phyloP scores from a whole-genome alignment of 2,797 vertebrate genomes.

The Rhinella marina region DNA sequence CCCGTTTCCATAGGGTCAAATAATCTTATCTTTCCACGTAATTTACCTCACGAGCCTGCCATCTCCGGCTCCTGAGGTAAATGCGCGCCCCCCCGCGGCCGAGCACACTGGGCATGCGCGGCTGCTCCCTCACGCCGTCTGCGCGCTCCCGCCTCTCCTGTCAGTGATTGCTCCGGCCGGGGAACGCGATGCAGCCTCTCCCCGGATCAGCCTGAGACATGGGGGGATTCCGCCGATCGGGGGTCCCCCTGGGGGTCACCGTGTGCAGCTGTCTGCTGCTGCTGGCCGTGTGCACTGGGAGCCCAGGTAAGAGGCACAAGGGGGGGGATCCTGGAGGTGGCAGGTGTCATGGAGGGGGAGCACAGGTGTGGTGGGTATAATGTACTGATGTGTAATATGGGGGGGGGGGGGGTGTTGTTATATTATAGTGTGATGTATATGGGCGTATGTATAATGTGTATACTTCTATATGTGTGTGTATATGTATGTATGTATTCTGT shows the following conservation, averaged over 20 bases:
- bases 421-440: too few species aligned
- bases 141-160: conserved; percentile 30
- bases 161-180: conserved; percentile 20
- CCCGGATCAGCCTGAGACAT: conserved; percentile 43
- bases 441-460: neutral
- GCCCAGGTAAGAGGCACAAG: conserved; percentile 30
- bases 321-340: neutral
- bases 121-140: neutral
- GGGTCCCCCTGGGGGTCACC: conserved; percentile 9
- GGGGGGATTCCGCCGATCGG: conserved; percentile 26
- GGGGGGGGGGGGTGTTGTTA: neutral
- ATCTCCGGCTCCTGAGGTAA: neutral
- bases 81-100: neutral
- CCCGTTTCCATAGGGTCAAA: neutral
- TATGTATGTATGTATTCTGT: neutral
- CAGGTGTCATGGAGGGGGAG: neutral
- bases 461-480: neutral
- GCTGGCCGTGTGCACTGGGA: neutral
- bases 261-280: conserved; percentile 41
- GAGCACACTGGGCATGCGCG: neutral
- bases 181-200: conserved; percentile 26
- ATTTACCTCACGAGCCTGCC: neutral
- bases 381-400: neutral
- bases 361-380: neutral
- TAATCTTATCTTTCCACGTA: too few species aligned